Conservation (phyloP, 1,140 invertebrate species). For the Protaetia brevitarsis region DNA sequence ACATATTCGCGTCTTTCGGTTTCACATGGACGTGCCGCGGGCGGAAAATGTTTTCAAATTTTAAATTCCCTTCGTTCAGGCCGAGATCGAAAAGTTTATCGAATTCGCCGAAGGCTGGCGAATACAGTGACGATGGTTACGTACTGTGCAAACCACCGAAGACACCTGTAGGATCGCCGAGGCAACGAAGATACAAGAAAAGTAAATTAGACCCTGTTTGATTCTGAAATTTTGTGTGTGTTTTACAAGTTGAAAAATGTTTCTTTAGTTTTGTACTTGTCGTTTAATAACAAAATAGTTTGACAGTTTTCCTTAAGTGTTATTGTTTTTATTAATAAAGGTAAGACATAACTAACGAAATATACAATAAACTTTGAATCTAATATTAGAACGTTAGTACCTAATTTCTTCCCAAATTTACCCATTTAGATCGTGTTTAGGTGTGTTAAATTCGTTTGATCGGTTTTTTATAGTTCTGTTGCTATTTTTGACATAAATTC, state of each 20-base stretch:
- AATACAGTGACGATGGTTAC: slow-evolving; percentile 16
- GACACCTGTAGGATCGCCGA: slow-evolving; percentile 37
- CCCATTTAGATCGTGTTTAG: no score
- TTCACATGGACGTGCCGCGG: background rate
- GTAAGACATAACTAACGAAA: no score
- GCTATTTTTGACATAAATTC: no score
- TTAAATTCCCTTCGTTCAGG: slow-evolving; percentile 38
- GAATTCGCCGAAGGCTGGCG: slow-evolving; percentile 5
- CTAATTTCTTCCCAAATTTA: no score
- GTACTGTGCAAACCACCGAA: slow-evolving; percentile 34
- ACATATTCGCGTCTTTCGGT: background rate
- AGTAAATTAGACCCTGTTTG: slow-evolving; percentile 26
- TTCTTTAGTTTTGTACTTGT: no score
- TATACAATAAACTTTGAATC: no score
- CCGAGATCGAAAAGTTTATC: slow-evolving; percentile 36
- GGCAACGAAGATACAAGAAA: slow-evolving; percentile 36
- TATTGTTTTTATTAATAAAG: no score
- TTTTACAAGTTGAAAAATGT: background rate
- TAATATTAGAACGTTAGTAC: no score
- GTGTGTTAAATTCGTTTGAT: no score
- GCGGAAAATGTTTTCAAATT: slow-evolving; percentile 37
- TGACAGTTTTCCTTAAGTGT: no score
- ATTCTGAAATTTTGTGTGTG: background rate
- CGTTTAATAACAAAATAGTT: no score
- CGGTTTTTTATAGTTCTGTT: no score